Base-by-base conservation (phyloP, 2,113 vertebrate genomes). In the Aepyceros melampus region DNA sequence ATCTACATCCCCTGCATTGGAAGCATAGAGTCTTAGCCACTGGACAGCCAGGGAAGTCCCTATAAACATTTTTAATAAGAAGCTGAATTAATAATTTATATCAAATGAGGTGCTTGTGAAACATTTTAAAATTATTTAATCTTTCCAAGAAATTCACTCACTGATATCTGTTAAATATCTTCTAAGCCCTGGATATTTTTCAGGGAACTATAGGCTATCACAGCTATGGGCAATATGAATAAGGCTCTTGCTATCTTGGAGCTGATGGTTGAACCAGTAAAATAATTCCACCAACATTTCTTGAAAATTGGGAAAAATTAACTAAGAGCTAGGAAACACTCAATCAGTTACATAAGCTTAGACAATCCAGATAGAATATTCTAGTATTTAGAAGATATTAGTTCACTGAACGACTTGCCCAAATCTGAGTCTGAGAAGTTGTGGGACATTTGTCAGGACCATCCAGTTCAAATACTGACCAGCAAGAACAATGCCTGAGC, bases 11-110 rank as follows among this genome's bases (percentile, higher is more conserved):
- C 17, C 5, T 31, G 31, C 0, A 5, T 49, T 81, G 47, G 31
- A 81, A 33, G 29, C 5, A 31, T 1, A 3, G 16, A 21, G 45
- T 49, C 78, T 47, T 81, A 51, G 33, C 47, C 78, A 49, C 45
- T 79, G 29, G 16, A 81, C 17, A 6, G 47, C 31, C 78, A 51
- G 47, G 43, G 47, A 51, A 51, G 31, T n/a, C 78, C 78, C 33
- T 43, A 27, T 43, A 76, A 4, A 76, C 36, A 85, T 85, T 62
- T 76, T 93, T 88, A 89, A 85, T 90, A 83, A 94, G 36, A 83
- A 89, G 33, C 25, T 94, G 25, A 27, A 60, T 33, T 76, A 83
- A 84, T 84, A 36, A 88, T 55, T 71, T 84, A 17, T 36, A 49
- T 67, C 47, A 29, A 81, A 62, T 91, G 62, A 25, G 7, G 33